Evolutionary conservation across 2,888 invertebrate species (phyloP), one percentile per base, ranked within the genome.

Genomic region (Dilophus febrilis): DNA sequence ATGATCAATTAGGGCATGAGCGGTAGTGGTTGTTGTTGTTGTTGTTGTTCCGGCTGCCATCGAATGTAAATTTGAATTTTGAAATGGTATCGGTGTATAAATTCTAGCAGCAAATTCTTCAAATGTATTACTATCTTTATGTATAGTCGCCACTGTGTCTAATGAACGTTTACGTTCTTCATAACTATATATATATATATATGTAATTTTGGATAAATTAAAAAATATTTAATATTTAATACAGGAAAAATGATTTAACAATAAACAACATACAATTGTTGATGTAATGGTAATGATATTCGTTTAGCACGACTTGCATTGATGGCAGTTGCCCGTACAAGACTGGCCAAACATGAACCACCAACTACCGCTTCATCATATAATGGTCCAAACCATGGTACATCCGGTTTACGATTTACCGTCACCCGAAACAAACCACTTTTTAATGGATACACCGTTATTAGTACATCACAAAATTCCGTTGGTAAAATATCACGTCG

Each of bases 391-490:
- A 95, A 95, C 61, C 80, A 83, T n/a, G 84, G 82, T 48, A 87
- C 87, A 59, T 87, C 86, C 1, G 80, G 75, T 56, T 90, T 90
- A 50, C 86, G 73, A 47, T 83, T 77, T 42, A 94, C 82, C 44
- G 91, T 88, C 50, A 91, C 80, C 43, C 94, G 72, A 59, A 83
- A 85, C 43, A 95, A 66, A 39, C 83, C 80, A 54, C 84, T 84
- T 38, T 77, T 73, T 51, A 95, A 66, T 3, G 97, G 95, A 67
- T 98, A 97, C 52, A 99, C 84, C 35, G 83, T 86, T 54, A 98
- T 90, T 44, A 98, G 74, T 46, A 98, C 90, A 68, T 98, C 98
- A 61, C 95, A 97, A 71, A 98, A 98, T 67, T 98, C 95, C 11
- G 98, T 98, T 40, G 97, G 94, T 56, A 99, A 81, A 51, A 95